phyloP scores from a whole-genome alignment of 2,113 vertebrate genomes.

The Jaculus jaculus region DNA sequence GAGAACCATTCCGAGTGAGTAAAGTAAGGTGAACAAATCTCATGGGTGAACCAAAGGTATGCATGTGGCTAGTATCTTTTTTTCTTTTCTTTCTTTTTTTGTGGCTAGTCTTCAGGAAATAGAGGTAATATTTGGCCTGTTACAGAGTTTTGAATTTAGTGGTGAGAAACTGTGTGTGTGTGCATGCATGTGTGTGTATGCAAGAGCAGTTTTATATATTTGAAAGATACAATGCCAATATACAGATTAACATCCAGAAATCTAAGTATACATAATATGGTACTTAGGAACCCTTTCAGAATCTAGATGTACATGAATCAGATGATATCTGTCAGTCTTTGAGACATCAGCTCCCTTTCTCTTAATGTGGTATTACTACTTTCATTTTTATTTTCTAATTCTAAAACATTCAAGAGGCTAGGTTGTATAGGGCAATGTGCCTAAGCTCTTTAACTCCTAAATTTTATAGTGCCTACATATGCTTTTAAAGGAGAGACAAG shows the following conservation, averaged over 20 bases:
- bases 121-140: background rate
- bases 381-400: constrained; percentile 34
- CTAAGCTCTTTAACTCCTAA: background rate
- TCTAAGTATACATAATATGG: background rate
- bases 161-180: background rate
- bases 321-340: background rate
- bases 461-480: background rate
- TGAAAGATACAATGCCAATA: background rate
- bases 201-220: no score
- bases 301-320: background rate
- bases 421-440: background rate
- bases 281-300: background rate
- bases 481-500: background rate
- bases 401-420: constrained; percentile 22
- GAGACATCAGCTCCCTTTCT: background rate
- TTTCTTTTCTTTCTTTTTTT: no score
- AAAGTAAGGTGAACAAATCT: background rate
- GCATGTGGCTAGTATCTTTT: background rate
- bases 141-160: background rate
- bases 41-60: background rate
- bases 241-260: constrained; percentile 3
- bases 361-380: background rate
- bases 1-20: background rate
- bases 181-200: no score
- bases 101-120: background rate